phyloP scores from a whole-genome alignment of 2,888 invertebrate species.

The Colostygia pectinataria region DNA sequence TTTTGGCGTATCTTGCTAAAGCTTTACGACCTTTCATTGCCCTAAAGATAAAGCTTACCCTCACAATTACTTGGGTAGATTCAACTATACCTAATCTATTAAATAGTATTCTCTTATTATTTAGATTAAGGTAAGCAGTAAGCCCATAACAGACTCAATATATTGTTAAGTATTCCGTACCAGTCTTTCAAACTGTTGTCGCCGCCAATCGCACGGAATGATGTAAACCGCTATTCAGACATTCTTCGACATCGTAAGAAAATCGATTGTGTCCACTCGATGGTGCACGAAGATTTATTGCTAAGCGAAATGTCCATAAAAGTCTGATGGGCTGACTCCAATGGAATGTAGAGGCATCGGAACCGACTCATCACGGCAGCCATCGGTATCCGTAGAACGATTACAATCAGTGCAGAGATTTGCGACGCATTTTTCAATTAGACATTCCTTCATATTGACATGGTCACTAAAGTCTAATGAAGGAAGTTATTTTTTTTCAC shows the following conservation, averaged over 20 bases:
- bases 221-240: conserved; percentile 33
- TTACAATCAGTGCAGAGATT: conserved; percentile 35
- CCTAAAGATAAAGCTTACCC: too few relatives aligned
- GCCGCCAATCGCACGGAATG: conserved; percentile 11
- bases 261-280: conserved; percentile 35
- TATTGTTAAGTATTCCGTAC: conserved; percentile 7
- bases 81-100: too few relatives aligned
- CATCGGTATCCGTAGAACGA: conserved; percentile 15
- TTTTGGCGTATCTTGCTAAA: not conserved
- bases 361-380: conserved; percentile 34
- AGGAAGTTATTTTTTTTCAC: too few relatives aligned
- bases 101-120: too few relatives aligned
- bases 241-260: conserved; percentile 34
- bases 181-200: conserved; percentile 17
- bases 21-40: too few relatives aligned
- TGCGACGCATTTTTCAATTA: conserved; percentile 42
- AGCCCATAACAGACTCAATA: not conserved
- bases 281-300: conserved; percentile 31
- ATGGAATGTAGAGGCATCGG: conserved; percentile 38
- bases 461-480: conserved; percentile 5
- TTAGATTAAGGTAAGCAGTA: too few relatives aligned
- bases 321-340: conserved; percentile 37
- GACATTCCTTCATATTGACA: conserved; percentile 38
- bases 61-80: too few relatives aligned
- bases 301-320: conserved; percentile 46